Evolutionary conservation across 2,797 vertebrate genomes (phyloP).

Genomic region (Pogoniulus pusillus): DNA sequence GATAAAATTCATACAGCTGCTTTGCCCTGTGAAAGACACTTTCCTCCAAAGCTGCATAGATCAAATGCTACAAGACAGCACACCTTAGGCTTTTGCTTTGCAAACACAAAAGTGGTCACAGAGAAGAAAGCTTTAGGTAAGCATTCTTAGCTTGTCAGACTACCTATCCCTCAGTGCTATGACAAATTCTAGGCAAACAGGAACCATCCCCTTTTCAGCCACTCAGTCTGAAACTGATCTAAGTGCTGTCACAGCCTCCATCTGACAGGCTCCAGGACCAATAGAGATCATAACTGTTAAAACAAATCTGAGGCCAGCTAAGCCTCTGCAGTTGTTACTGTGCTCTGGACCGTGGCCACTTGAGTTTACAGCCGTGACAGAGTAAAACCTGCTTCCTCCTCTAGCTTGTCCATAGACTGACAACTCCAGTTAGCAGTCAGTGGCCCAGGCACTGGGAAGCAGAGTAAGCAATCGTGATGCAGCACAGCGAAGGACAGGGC

Average conservation of each 20-base stretch:
- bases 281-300: background rate
- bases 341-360: background rate
- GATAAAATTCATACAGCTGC: background rate
- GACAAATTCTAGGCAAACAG: background rate
- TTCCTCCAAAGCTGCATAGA: background rate
- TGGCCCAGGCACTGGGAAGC: background rate
- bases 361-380: background rate
- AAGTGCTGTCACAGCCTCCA: background rate
- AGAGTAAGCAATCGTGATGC: background rate
- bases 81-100: background rate
- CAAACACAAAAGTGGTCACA: background rate
- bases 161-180: background rate
- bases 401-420: constrained; percentile 14
- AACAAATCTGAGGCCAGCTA: background rate
- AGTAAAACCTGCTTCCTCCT: background rate
- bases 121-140: background rate
- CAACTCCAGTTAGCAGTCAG: constrained; percentile 19
- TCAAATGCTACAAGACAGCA: background rate
- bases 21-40: background rate
- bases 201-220: background rate
- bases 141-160: background rate
- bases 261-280: background rate
- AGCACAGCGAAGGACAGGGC: background rate
- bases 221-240: rapidly evolving
- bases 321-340: background rate